These are phyloP conservation scores for Gnatocerus cornutus DNA, from an alignment of 2,888 invertebrate genomes.

Conservation along the genomic window DNA sequence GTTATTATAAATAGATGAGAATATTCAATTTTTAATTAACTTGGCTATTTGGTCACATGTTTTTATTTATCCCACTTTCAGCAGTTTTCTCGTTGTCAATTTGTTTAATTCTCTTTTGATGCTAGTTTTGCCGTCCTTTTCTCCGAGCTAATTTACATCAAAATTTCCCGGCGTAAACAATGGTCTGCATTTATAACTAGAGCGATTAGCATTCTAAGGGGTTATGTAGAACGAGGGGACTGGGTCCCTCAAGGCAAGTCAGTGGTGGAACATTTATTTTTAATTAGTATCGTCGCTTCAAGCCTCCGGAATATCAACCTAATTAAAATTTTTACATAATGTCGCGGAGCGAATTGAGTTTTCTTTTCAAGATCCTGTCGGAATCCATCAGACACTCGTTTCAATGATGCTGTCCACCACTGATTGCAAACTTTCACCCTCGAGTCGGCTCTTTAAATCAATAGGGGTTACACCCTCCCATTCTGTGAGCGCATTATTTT, in stretches of 20 bases:
- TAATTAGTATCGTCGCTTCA: conserved; percentile 47
- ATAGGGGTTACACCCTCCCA: conserved; percentile 45
- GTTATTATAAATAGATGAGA: conserved; percentile 61
- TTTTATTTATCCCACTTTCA: conserved; percentile 24
- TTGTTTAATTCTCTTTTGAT: conserved; percentile 14
- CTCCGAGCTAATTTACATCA: conserved; percentile 42
- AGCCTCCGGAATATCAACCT: conserved; percentile 30
- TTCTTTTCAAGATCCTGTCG: conserved; percentile 9
- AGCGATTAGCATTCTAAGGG: conserved; percentile 53
- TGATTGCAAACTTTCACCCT: conserved; percentile 47
- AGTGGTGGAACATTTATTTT: conserved; percentile 50
- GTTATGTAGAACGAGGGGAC: conserved; percentile 47
- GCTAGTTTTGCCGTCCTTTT: conserved; percentile 14
- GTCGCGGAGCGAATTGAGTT: not conserved
- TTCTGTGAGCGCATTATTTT: conserved; percentile 39
- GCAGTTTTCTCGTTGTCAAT: not conserved
- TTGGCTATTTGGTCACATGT: conserved; percentile 43
- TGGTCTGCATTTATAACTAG: conserved; percentile 51
- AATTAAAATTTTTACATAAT: conserved; percentile 41
- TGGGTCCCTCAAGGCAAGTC: conserved; percentile 48
- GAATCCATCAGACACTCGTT: conserved; percentile 29
- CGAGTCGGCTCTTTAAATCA: conserved; percentile 46
- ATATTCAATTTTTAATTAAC: conserved; percentile 63
- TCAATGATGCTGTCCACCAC: conserved; percentile 41
- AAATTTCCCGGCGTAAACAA: conserved; percentile 48